These are phyloP conservation scores for Holothuria scabra DNA, from an alignment of 53 echinoderm and acorn worm species.

Conservation along the genomic window DNA sequence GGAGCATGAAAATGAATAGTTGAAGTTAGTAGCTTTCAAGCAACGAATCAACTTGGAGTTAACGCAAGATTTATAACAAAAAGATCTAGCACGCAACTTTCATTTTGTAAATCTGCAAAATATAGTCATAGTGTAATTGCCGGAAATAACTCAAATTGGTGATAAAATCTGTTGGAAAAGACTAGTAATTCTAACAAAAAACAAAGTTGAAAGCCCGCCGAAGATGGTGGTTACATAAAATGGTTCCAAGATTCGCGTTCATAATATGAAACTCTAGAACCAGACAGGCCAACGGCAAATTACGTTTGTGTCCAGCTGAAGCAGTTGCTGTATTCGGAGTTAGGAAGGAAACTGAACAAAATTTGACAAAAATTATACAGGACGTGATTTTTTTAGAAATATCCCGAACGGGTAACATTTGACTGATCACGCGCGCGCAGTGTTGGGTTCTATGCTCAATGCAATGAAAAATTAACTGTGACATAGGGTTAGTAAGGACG, in stretches of 20 bases:
- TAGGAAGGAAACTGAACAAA: slow-evolving; percentile 1
- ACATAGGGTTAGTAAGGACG: background rate
- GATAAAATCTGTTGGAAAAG: too few relatives aligned
- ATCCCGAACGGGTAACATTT: slow-evolving; percentile 15
- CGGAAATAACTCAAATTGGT: too few relatives aligned
- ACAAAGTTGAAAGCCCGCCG: too few relatives aligned
- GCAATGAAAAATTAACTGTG: background rate
- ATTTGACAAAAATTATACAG: background rate
- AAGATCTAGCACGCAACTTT: too few relatives aligned
- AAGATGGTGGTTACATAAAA: background rate
- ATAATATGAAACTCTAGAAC: slow-evolving; percentile 17
- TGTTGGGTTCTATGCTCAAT: slow-evolving; percentile 2
- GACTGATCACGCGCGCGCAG: slow-evolving; percentile 17
- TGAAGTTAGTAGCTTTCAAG: too few relatives aligned
- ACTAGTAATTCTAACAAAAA: too few relatives aligned
- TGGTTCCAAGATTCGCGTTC: background rate
- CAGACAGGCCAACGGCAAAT: slow-evolving; percentile 24
- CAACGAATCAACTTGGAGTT: too few relatives aligned
- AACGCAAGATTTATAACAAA: too few relatives aligned
- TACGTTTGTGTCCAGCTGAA: too few relatives aligned
- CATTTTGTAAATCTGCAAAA: too few relatives aligned
- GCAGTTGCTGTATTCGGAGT: background rate
- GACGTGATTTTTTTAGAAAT: slow-evolving; percentile 25
- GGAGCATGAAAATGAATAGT: too few relatives aligned
- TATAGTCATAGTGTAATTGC: too few relatives aligned